Evolutionary conservation across 92 coral and sea anemone genomes (phyloP).

Genomic region (Epizoanthus scotinus): DNA sequence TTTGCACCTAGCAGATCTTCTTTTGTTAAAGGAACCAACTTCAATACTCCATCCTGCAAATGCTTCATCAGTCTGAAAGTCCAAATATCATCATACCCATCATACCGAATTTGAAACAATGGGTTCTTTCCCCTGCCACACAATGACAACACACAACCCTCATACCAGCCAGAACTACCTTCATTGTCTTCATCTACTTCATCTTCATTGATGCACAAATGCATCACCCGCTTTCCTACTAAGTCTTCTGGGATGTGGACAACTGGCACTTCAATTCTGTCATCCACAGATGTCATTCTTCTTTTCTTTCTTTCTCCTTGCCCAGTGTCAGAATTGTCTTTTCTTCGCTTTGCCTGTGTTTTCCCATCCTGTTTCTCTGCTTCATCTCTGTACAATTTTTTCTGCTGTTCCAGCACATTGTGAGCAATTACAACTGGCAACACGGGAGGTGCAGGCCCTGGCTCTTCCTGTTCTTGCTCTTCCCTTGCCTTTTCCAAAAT

Average conservation of each 20-base stretch:
- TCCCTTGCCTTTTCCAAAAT: too few relatives aligned
- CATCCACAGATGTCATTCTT: background rate
- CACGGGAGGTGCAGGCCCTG: too few relatives aligned
- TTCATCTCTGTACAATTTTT: background rate
- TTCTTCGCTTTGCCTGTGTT: background rate
- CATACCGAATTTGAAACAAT: slow-evolving; percentile 8
- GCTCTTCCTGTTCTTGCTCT: too few relatives aligned
- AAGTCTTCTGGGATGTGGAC: slow-evolving; percentile 28
- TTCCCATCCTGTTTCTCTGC: background rate
- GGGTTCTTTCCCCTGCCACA: slow-evolving; percentile 6
- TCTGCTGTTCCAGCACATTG: background rate
- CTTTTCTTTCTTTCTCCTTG: background rate
- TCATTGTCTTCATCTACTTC: too few relatives aligned
- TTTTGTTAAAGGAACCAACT: background rate
- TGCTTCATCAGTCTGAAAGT: slow-evolving; percentile 11
- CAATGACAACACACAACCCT: slow-evolving; percentile 16
- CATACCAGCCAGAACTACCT: slow-evolving; percentile 18
- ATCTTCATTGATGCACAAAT: slow-evolving; percentile 16
- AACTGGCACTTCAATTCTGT: background rate
- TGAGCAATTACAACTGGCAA: background rate
- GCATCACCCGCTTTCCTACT: slow-evolving; percentile 26
- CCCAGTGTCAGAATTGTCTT: background rate
- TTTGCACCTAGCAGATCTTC: background rate
- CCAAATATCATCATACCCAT: slow-evolving; percentile 1
- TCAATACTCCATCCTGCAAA: background rate